phyloP scores from a whole-genome alignment of 2,888 invertebrate species.

The Eupeodes latifasciatus region DNA sequence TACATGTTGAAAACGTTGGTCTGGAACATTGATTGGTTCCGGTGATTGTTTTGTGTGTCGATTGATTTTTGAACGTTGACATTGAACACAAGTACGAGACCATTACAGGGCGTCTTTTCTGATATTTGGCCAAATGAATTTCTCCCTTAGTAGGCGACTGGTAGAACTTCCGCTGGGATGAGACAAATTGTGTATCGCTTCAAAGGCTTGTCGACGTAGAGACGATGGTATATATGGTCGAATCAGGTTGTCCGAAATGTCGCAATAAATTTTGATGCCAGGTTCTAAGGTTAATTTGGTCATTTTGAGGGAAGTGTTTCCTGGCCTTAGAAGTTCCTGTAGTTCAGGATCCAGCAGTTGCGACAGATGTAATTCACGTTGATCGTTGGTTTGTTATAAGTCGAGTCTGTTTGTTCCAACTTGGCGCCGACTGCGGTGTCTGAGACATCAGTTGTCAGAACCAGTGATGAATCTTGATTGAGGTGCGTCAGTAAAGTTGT shows the following conservation, averaged over 20 bases:
- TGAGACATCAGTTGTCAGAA: constrained; percentile 30
- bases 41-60: constrained; percentile 77
- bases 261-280: constrained; percentile 54
- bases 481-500: constrained; percentile 21
- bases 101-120: constrained; percentile 40
- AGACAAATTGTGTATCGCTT: constrained; percentile 31
- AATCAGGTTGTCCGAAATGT: constrained; percentile 31
- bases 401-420: constrained; percentile 7
- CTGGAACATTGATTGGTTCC: constrained; percentile 52
- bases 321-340: constrained; percentile 9
- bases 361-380: constrained; percentile 18
- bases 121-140: constrained; percentile 51
- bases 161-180: constrained; percentile 35
- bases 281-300: too few species aligned
- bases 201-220: constrained; percentile 48
- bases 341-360: constrained; percentile 30
- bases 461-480: constrained; percentile 1
- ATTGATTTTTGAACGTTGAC: constrained; percentile 35
- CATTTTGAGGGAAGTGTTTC: constrained; percentile 26
- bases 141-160: constrained; percentile 39
- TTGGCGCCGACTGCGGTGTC: constrained; percentile 36
- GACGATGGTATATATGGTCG: constrained; percentile 32
- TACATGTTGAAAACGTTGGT: constrained; percentile 14
- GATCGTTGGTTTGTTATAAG: not conserved
- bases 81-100: constrained; percentile 39